These are phyloP conservation scores for Pyrochroa serraticornis DNA, from an alignment of 2,888 invertebrate genomes.

Conservation along the genomic window DNA sequence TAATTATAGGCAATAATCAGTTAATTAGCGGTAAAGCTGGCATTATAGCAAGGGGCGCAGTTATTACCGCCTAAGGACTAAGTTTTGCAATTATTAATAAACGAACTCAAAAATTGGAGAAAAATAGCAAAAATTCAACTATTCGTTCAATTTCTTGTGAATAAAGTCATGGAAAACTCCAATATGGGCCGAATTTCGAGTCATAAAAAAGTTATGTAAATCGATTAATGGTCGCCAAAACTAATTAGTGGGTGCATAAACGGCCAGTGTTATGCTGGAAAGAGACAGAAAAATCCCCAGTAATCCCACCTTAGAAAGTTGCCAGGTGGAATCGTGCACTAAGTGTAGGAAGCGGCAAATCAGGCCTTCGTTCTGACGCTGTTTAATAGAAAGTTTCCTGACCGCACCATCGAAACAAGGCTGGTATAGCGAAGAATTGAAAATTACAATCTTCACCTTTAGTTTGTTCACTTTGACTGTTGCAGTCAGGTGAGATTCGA, in stretches of 20 bases:
- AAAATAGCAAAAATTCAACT: too few species aligned
- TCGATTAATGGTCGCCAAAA: slow-evolving; percentile 14
- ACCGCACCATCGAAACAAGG: slow-evolving; percentile 13
- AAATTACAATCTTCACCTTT: slow-evolving; percentile 27
- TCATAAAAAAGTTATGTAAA: slow-evolving; percentile 23
- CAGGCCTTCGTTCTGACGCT: slow-evolving; percentile 10
- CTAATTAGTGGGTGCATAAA: slow-evolving; percentile 23
- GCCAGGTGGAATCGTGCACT: slow-evolving; percentile 28
- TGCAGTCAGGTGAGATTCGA: slow-evolving; percentile 23
- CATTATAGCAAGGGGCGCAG: too few species aligned
- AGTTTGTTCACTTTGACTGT: slow-evolving; percentile 20
- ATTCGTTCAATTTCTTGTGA: neutral
- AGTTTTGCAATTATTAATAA: too few species aligned
- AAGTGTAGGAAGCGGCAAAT: slow-evolving; percentile 34
- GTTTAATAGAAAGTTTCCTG: slow-evolving; percentile 16
- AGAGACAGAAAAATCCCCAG: slow-evolving; percentile 42
- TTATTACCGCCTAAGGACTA: too few species aligned
- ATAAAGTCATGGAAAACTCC: too few species aligned
- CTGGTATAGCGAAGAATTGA: slow-evolving; percentile 21
- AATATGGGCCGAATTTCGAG: neutral
- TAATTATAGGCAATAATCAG: too few species aligned
- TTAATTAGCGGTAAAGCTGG: too few species aligned
- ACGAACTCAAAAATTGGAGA: too few species aligned
- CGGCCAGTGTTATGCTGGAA: slow-evolving; percentile 32
- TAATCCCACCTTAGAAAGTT: slow-evolving; percentile 48